Evolutionary conservation across 2,113 vertebrate species (phyloP).

Genomic region (Leiothrix lutea): DNA sequence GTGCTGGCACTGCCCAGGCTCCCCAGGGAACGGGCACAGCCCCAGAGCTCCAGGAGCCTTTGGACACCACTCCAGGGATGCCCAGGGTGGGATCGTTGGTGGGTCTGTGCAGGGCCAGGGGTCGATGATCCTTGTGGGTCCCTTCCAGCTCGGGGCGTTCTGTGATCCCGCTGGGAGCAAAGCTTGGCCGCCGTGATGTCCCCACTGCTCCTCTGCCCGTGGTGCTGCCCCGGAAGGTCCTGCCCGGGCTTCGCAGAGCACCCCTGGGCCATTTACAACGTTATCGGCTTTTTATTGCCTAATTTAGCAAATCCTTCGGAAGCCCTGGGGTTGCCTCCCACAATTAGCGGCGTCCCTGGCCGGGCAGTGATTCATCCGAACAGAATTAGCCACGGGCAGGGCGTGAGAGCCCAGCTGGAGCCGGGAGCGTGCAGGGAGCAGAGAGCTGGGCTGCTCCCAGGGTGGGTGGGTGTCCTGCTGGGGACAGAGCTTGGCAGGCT

Average conservation of each 20-base stretch:
- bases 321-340: not conserved
- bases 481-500: not conserved
- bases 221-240: not conserved
- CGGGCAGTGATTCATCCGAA: not conserved
- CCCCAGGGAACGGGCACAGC: not conserved
- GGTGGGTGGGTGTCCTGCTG: rapidly evolving
- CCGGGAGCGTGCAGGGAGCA: not conserved
- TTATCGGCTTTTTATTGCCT: not conserved
- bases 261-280: not conserved
- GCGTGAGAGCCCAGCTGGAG: not conserved
- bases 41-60: not conserved
- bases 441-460: not conserved
- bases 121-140: not conserved
- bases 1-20: not conserved
- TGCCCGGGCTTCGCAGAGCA: not conserved
- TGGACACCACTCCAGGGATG: not conserved
- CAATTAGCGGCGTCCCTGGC: not conserved
- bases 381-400: not conserved
- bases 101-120: not conserved
- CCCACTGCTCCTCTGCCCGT: not conserved
- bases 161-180: not conserved
- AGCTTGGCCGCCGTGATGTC: not conserved
- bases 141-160: not conserved
- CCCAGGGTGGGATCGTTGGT: not conserved
- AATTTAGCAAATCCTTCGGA: not conserved